phyloP scores from a whole-genome alignment of 2,797 vertebrate genomes.

The Spinus olivaceus region DNA sequence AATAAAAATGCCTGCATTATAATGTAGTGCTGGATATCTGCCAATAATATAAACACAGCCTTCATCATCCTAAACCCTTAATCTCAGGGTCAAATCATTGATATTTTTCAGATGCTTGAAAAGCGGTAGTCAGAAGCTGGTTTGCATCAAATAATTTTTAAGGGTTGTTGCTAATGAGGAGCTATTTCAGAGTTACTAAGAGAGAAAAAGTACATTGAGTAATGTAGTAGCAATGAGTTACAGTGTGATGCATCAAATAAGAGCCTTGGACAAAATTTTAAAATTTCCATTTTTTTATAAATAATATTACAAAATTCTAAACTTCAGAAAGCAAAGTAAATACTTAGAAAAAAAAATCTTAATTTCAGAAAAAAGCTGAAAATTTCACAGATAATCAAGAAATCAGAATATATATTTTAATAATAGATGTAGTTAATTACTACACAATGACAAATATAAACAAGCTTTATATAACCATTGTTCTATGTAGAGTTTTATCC shows the following conservation, averaged over 20 bases:
- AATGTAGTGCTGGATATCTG: not conserved
- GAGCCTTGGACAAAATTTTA: not conserved
- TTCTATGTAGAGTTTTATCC: not conserved
- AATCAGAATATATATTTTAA: not conserved
- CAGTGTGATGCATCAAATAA: not conserved
- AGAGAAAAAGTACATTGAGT: not conserved
- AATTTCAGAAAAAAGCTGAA: not conserved
- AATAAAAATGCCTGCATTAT: not conserved
- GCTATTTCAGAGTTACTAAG: not conserved
- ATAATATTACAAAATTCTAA: not conserved
- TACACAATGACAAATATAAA: not conserved
- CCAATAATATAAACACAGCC: not conserved
- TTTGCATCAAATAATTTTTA: not conserved
- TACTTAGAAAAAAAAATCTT: not conserved
- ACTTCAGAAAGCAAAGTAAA: not conserved
- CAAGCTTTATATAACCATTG: not conserved
- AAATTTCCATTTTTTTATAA: not conserved
- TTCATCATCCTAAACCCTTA: not conserved
- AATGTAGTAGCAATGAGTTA: not conserved
- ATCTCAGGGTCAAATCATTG: not conserved
- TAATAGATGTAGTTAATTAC: not conserved
- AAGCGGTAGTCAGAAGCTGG: not conserved
- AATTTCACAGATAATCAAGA: not conserved
- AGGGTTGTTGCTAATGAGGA: not conserved
- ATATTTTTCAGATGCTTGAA: constrained; percentile 32